phyloP scores from a whole-genome alignment of 1,140 invertebrate species.

The Drosophila ercepeae region DNA sequence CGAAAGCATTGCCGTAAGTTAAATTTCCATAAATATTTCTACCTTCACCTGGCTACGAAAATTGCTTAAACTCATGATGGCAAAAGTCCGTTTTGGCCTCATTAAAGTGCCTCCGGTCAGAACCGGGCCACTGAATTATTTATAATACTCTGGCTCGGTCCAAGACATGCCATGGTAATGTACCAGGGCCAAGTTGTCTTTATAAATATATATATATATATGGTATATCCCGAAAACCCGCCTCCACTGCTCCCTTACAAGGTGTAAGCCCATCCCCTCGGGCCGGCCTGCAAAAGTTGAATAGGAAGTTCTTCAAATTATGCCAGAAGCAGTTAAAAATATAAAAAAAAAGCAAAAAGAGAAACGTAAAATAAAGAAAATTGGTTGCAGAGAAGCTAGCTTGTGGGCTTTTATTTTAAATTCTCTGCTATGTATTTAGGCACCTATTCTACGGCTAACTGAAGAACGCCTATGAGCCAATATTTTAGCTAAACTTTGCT shows the following conservation, averaged over 20 bases:
- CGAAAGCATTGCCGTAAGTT: slow-evolving; percentile 49
- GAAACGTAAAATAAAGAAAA: slow-evolving; percentile 33
- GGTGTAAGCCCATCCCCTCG: slow-evolving; percentile 37
- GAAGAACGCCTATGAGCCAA: slow-evolving; percentile 13
- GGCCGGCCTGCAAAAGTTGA: slow-evolving; percentile 47
- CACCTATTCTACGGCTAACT: slow-evolving; percentile 16
- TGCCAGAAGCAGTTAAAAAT: slow-evolving; percentile 43
- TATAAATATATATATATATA: slow-evolving; percentile 39
- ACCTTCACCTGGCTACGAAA: slow-evolving; percentile 59
- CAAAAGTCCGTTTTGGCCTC: slow-evolving; percentile 75
- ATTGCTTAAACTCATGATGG: slow-evolving; percentile 77
- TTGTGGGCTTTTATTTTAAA: slow-evolving; percentile 42
- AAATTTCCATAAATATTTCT: slow-evolving; percentile 75
- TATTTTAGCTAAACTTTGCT: slow-evolving; percentile 36
- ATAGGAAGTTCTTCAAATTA: slow-evolving; percentile 57
- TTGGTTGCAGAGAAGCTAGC: slow-evolving; percentile 30
- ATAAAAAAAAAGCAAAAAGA: background rate
- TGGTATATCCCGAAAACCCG: background rate
- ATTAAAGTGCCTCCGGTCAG: slow-evolving; percentile 74
- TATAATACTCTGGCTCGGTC: slow-evolving; percentile 54
- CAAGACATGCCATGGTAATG: slow-evolving; percentile 44
- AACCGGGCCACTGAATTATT: slow-evolving; percentile 78
- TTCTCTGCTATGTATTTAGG: slow-evolving; percentile 40
- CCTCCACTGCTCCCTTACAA: slow-evolving; percentile 4
- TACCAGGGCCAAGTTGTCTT: slow-evolving; percentile 50